A percentile compares a stretch with the other conserved stretches of the same genome.
Conservation (phyloP, 2,113 vertebrate species). For the Elachura formosa region DNA sequence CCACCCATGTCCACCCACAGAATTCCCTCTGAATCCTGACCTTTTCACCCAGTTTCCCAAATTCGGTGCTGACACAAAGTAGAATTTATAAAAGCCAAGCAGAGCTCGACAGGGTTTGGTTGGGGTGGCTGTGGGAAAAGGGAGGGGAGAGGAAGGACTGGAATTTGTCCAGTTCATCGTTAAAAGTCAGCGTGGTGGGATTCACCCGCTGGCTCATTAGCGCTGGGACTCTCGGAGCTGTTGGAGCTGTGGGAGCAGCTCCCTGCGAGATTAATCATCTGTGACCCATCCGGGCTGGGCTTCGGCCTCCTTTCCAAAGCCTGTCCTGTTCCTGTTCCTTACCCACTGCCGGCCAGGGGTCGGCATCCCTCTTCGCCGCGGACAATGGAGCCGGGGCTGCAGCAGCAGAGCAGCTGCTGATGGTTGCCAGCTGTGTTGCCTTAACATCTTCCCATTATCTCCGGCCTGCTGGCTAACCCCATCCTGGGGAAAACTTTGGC, state of each 20-base stretch:
- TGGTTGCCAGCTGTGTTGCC: conserved; percentile 59
- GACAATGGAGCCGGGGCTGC: background rate
- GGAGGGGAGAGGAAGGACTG: background rate
- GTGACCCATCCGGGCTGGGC: background rate
- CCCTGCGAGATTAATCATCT: background rate
- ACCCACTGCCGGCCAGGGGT: background rate
- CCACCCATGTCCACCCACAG: background rate
- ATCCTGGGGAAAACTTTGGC: background rate
- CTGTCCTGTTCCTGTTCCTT: background rate
- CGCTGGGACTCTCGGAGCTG: background rate
- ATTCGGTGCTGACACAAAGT: background rate
- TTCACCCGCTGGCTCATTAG: conserved; percentile 33
- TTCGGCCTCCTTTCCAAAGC: background rate
- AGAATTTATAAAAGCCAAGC: background rate
- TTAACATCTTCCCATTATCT: conserved; percentile 63
- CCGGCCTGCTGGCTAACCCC: background rate
- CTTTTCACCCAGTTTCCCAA: background rate
- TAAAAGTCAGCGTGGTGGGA: background rate
- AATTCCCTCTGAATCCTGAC: background rate
- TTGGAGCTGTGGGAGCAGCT: background rate
- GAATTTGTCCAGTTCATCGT: background rate
- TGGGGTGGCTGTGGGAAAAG: background rate
- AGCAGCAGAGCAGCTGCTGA: conserved; percentile 33
- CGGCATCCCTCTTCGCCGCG: background rate
- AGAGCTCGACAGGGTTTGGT: background rate